phyloP scores from a whole-genome alignment of 2,113 vertebrate species.

The Stomatorhinus ivindoensis region DNA sequence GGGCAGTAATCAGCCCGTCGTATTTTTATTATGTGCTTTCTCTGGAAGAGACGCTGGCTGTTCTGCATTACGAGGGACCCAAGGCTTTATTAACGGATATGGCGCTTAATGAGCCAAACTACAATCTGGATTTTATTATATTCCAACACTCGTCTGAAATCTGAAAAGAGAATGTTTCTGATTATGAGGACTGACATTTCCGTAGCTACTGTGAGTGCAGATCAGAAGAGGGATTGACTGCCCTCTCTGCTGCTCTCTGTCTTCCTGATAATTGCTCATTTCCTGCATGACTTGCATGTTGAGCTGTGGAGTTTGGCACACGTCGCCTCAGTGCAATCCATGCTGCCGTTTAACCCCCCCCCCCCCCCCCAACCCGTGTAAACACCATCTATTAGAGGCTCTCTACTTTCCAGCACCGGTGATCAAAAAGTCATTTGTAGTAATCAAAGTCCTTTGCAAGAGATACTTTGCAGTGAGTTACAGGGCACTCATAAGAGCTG shows the following conservation, averaged over 20 bases:
- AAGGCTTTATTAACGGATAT: neutral
- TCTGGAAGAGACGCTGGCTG: neutral
- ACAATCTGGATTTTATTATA: neutral
- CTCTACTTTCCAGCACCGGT: neutral
- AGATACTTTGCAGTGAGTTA: neutral
- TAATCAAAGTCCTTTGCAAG: neutral
- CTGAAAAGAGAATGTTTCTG: neutral
- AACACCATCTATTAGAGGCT: neutral
- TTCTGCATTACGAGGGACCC: neutral
- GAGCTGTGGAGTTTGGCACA: constrained; percentile 23
- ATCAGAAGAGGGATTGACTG: neutral
- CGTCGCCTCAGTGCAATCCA: neutral
- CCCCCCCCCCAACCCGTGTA: neutral
- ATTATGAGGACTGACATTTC: neutral
- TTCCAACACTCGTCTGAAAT: neutral
- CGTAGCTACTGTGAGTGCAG: neutral
- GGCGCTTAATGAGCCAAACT: neutral
- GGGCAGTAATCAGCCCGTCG: constrained; percentile 11
- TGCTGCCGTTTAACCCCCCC: neutral
- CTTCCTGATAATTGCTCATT: constrained; percentile 27
- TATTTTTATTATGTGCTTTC: constrained; percentile 7
- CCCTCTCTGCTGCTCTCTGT: neutral
- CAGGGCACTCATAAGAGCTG: neutral
- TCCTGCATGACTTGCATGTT: constrained; percentile 44
- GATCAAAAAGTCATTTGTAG: neutral